Evolutionary conservation across 2,113 vertebrate species (phyloP).

Genomic region (Rhabdomys dilectus): DNA sequence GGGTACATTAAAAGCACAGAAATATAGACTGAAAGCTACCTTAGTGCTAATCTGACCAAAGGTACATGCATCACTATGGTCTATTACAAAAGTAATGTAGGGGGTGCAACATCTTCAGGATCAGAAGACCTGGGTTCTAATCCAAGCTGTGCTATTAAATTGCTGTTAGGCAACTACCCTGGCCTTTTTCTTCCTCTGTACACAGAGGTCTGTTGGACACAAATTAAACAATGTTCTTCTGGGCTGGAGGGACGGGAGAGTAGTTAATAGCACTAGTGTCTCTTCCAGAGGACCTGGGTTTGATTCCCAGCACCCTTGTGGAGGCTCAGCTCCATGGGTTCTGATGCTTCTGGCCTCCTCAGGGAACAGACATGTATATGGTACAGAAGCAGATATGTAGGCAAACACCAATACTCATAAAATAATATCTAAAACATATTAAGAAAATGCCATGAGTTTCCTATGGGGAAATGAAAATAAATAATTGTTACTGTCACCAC

Average conservation of each 20-base stretch:
- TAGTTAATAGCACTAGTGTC: background rate
- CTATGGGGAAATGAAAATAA: background rate
- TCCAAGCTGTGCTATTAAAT: background rate
- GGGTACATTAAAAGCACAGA: background rate
- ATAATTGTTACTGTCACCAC: background rate
- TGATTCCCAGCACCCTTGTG: background rate
- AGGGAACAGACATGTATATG: background rate
- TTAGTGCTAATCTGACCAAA: background rate
- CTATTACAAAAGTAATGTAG: background rate
- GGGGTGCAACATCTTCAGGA: fast-evolving
- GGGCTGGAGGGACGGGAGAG: background rate
- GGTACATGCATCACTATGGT: background rate
- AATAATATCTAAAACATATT: background rate
- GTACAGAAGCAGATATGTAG: background rate
- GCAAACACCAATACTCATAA: background rate
- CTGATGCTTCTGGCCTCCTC: background rate
- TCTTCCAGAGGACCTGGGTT: background rate
- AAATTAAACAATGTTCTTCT: background rate
- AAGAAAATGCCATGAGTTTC: background rate
- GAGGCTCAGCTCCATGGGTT: background rate
- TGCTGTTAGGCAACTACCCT: background rate
- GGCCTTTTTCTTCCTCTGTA: background rate
- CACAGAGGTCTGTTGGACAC: background rate
- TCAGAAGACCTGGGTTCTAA: background rate
- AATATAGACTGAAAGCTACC: background rate